Evolutionary conservation across 2,888 invertebrate species (phyloP).

Genomic region (Agrilus cyanescens): DNA sequence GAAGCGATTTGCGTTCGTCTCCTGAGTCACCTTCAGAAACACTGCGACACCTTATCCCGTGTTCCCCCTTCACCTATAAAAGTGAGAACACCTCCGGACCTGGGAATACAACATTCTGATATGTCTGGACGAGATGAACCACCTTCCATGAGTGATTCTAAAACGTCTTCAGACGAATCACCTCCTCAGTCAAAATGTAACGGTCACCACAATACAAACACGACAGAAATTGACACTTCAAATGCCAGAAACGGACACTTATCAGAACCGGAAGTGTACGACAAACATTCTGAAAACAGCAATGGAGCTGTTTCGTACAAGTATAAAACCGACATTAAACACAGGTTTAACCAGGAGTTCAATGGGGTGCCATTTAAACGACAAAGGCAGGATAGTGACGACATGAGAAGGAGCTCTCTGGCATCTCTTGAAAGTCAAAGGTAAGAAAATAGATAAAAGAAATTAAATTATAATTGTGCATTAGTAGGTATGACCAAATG

Average conservation of each 20-base stretch:
- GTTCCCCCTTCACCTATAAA: slow-evolving; percentile 9
- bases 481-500: no score
- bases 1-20: slow-evolving; percentile 74
- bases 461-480: no score
- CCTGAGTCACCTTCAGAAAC: slow-evolving; percentile 71
- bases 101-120: not conserved
- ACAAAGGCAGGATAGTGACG: slow-evolving; percentile 23
- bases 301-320: slow-evolving; percentile 55
- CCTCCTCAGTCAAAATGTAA: not conserved
- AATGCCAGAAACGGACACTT: slow-evolving; percentile 33
- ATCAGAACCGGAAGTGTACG: slow-evolving; percentile 31
- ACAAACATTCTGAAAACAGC: slow-evolving; percentile 16
- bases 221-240: slow-evolving; percentile 26
- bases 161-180: slow-evolving; percentile 2
- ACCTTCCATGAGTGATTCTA: not conserved
- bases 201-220: slow-evolving; percentile 25
- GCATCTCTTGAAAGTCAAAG: slow-evolving; percentile 39
- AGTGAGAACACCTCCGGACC: slow-evolving; percentile 1
- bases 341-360: slow-evolving; percentile 52
- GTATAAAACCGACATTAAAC: slow-evolving; percentile 89
- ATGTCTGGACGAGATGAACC: not conserved
- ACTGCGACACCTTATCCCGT: slow-evolving; percentile 53
- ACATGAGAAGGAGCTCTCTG: slow-evolving; percentile 24
- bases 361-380: slow-evolving; percentile 29
- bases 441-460: slow-evolving; percentile 14